These are phyloP conservation scores for Acrossocheilus fasciatus DNA, from an alignment of 2,797 vertebrate species.

Conservation along the genomic window DNA sequence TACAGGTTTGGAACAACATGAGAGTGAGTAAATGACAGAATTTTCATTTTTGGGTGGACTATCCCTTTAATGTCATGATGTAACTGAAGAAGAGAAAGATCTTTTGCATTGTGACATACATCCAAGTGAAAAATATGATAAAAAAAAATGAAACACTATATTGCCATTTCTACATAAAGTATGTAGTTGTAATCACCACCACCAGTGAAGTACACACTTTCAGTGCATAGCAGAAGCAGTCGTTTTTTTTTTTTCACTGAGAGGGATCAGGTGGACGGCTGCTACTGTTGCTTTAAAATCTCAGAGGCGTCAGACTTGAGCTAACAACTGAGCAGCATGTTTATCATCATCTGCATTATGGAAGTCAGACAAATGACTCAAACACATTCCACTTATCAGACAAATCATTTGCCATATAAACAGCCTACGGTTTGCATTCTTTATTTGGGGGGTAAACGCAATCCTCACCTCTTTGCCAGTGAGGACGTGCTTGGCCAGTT, in stretches of 20 bases:
- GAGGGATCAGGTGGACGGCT: background rate
- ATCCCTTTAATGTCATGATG: background rate
- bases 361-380: background rate
- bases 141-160: background rate
- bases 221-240: background rate
- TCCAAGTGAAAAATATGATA: background rate
- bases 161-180: background rate
- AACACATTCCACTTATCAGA: background rate
- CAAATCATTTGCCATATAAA: background rate
- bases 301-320: background rate
- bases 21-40: background rate
- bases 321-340: constrained; percentile 12
- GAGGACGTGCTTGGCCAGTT: constrained; percentile 83
- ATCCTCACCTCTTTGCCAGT: constrained; percentile 83
- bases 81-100: background rate
- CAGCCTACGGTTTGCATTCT: background rate
- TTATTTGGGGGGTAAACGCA: background rate
- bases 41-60: background rate
- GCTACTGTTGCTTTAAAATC: constrained; percentile 1
- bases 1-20: too few relatives aligned
- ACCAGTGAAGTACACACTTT: background rate
- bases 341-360: background rate
- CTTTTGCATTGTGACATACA: background rate
- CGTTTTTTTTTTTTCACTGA: background rate
- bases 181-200: background rate